phyloP scores from a whole-genome alignment of 2,113 vertebrate species.

The mouse (Mus musculus) region GRCm39 chr4:109124501-109125000 shows the following conservation, averaged over 20 bases:
- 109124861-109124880: background rate
- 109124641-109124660: background rate
- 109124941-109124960: background rate
- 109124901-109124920: background rate
- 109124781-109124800: background rate
- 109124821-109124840: background rate
- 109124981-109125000: background rate
- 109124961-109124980: background rate
- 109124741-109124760: background rate
- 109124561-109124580: background rate
- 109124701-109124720: background rate
- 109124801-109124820: background rate
- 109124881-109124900: background rate
- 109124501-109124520: background rate
- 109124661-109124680: background rate
- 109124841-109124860: background rate
- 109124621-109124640: background rate
- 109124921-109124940: background rate
- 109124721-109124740: background rate
- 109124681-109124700: background rate
- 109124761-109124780: background rate
- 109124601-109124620: background rate
- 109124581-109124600: background rate
- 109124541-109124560: background rate
- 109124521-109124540: too few species aligned